Evolutionary conservation across 2,113 vertebrate genomes (phyloP).

Genomic region (Hypomesus transpacificus): DNA sequence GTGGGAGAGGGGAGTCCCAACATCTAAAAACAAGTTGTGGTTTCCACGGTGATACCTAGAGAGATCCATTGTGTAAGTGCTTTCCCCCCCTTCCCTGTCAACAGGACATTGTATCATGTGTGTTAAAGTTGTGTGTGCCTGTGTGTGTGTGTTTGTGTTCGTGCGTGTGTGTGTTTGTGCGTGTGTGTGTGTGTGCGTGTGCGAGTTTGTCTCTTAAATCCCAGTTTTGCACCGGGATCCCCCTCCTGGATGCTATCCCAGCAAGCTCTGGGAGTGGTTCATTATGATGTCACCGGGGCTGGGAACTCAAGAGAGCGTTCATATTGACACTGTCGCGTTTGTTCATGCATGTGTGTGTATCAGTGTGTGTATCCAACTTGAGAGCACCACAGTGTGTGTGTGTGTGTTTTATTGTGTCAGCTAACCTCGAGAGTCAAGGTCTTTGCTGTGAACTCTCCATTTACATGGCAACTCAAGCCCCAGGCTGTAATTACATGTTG

Average conservation of each 20-base stretch:
- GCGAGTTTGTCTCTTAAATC: not conserved
- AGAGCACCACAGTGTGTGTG: conserved; percentile 1
- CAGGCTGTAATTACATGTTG: conserved; percentile 23
- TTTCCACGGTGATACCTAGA: conserved; percentile 53
- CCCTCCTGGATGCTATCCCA: conserved; percentile 45
- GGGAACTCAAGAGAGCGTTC: conserved; percentile 11
- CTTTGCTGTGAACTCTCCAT: conserved; percentile 42
- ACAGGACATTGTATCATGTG: not conserved
- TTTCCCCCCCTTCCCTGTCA: too few relatives aligned
- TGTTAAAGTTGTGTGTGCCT: not conserved
- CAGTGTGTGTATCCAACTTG: conserved; percentile 15
- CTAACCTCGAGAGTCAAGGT: conserved; percentile 42
- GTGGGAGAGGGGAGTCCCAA: conserved; percentile 44
- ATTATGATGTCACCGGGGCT: conserved; percentile 47
- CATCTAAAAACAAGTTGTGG: conserved; percentile 55
- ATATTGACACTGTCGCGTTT: not conserved
- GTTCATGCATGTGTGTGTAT: conserved; percentile 15
- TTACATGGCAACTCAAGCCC: conserved; percentile 32
- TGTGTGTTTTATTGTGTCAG: conserved; percentile 33
- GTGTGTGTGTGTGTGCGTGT: not conserved
- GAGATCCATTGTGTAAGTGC: conserved; percentile 25
- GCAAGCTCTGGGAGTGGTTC: conserved; percentile 42
- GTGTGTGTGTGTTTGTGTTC: not conserved
- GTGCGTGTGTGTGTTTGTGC: not conserved
- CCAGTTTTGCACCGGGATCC: conserved; percentile 15